Evolutionary conservation across 1,140 invertebrate species (phyloP), one percentile per base, ranked within the genome.

Genomic region (Theocolax elegans): DNA sequence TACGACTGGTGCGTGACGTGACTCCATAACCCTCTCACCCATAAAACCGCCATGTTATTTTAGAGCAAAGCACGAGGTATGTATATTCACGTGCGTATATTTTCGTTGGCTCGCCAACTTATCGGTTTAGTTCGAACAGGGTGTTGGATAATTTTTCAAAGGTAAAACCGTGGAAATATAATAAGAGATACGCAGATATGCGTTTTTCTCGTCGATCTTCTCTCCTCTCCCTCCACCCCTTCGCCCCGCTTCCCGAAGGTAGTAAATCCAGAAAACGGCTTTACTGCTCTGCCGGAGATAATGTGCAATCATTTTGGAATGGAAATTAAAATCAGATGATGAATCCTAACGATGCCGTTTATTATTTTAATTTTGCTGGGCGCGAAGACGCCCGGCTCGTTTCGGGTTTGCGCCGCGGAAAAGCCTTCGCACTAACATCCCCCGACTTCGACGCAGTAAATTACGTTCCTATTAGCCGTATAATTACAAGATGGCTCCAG

Each of bases 321-420:
- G 84, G 83, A 86, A 86, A 86, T 86, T 85, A 86, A 85, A 86
- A 86, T 86, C 84, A 84, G 83, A 86, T 86, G 84, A 85, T 85
- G 84, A 86, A 86, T 86, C 83, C 84, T 86, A 86, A 86, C 83
- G 84, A 85, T 86, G 84, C 84, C 83, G 84, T 86, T 86, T 86
- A 86, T 86, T 85, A 86, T 86, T 86, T 86, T 86, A 86, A 86
- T 86, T 85, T 85, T 86, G 80, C 83, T 46, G 59, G 42, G 10
- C 44, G 83, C 80, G 77, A 81, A 79, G 76, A 68, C 69, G 72
- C 76, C 75, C 77, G 76, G 73, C 74, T 77, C 76, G 75, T 77
- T 79, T 77, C 71, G 76, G 64, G 75, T 6, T 35, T n/a, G n/a
- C n/a, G n/a, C n/a, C n/a, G 48, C 65, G 74, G 40, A 49, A 72